These are phyloP conservation scores for Xanthia togata DNA, from an alignment of 2,888 invertebrate species.

Conservation along the genomic window DNA sequence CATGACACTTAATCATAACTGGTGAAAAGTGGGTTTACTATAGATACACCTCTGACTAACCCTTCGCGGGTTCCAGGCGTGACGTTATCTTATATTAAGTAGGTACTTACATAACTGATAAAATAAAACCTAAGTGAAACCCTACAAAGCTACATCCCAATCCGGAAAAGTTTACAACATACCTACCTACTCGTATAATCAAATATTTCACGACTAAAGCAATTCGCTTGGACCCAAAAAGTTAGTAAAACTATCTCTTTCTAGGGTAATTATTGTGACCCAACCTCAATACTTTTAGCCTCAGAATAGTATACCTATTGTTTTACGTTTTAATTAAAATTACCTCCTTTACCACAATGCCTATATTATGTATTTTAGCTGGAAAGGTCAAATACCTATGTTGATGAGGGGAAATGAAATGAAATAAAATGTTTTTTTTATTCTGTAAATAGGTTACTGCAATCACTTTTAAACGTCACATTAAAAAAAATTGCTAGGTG, in stretches of 20 bases:
- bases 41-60: too few species aligned
- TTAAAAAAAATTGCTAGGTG: too few species aligned
- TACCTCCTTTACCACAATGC: neutral
- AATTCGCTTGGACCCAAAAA: constrained; percentile 51
- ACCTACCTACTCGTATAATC: neutral
- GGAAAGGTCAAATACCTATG: too few species aligned
- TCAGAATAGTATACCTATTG: neutral
- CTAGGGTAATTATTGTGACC: constrained; percentile 41
- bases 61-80: too few species aligned
- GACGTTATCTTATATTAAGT: neutral
- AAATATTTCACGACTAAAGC: constrained; percentile 38
- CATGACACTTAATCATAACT: neutral
- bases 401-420: too few species aligned
- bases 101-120: neutral
- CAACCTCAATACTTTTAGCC: constrained; percentile 29
- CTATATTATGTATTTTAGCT: neutral
- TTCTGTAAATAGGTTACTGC: too few species aligned
- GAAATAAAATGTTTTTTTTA: too few species aligned
- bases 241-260: constrained; percentile 32
- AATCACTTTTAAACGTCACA: too few species aligned
- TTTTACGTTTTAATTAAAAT: constrained; percentile 38
- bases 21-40: neutral
- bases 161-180: constrained; percentile 4
- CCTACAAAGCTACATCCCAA: neutral
- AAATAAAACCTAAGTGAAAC: neutral